phyloP scores from a whole-genome alignment of 2,888 invertebrate species.

The Pelosia muscerda region DNA sequence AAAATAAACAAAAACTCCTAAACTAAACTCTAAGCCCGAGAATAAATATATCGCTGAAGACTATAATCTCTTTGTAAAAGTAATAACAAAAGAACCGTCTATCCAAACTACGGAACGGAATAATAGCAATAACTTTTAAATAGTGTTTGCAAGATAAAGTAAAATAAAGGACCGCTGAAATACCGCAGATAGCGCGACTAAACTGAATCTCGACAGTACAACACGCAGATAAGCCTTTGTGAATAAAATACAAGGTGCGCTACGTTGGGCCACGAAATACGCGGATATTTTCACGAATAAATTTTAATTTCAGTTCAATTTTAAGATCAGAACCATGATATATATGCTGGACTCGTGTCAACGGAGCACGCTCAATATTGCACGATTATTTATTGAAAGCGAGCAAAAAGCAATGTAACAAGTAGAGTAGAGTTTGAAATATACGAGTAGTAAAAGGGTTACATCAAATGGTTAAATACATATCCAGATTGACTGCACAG shows the following conservation, averaged over 20 bases:
- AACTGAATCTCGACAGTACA: conserved; percentile 50
- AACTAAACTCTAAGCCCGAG: neutral
- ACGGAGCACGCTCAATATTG: no score
- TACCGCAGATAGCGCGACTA: conserved; percentile 40
- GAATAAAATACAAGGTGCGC: conserved; percentile 42
- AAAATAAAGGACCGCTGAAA: conserved; percentile 33
- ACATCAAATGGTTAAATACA: no score
- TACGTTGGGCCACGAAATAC: conserved; percentile 25
- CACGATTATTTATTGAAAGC: no score
- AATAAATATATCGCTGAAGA: conserved; percentile 2
- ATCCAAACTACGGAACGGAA: conserved; percentile 10
- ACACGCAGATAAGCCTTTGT: conserved; percentile 37
- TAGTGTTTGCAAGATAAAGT: conserved; percentile 28
- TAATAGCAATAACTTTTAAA: conserved; percentile 23
- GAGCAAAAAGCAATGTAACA: no score
- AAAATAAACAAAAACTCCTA: neutral
- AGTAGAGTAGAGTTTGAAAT: no score
- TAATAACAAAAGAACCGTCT: conserved; percentile 17
- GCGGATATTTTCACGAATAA: neutral
- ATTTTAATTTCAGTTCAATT: no score
- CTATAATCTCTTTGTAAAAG: conserved; percentile 9
- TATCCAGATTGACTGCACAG: no score
- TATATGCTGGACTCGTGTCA: no score
- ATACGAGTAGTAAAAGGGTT: no score
- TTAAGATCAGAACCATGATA: no score